Evolutionary conservation across 2,888 invertebrate species (phyloP).

Genomic region (Drosophila robusta): DNA sequence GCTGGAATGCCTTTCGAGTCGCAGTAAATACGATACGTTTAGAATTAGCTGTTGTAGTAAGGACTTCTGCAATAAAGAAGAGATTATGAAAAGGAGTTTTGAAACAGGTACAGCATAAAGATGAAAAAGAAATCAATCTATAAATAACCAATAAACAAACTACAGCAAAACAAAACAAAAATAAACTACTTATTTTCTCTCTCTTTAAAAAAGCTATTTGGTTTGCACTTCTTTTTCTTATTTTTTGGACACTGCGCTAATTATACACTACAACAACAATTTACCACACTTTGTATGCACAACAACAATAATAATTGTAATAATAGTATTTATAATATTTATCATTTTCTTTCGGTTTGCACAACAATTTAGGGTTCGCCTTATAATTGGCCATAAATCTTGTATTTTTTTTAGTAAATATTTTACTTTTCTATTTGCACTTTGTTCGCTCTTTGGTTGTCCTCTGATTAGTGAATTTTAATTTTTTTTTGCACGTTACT

Average conservation of each 20-base stretch:
- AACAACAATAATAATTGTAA: slow-evolving; percentile 26
- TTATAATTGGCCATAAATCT: slow-evolving; percentile 17
- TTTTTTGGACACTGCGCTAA: slow-evolving; percentile 33
- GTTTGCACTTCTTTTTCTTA: slow-evolving; percentile 40
- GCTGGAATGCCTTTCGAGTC: slow-evolving; percentile 85
- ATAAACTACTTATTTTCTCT: slow-evolving; percentile 35
- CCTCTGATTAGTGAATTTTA: slow-evolving; percentile 31
- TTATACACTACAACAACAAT: slow-evolving; percentile 16
- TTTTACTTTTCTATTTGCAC: slow-evolving; percentile 33
- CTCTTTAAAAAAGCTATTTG: slow-evolving; percentile 42
- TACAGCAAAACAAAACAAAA: slow-evolving; percentile 43
- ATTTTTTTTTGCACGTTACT: slow-evolving; percentile 29
- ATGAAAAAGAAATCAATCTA: slow-evolving; percentile 13
- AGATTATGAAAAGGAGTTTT: slow-evolving; percentile 84
- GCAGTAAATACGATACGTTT: slow-evolving; percentile 83
- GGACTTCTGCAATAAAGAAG: slow-evolving; percentile 85
- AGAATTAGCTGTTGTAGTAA: slow-evolving; percentile 84
- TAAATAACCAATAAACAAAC: slow-evolving; percentile 38
- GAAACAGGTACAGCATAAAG: slow-evolving; percentile 81
- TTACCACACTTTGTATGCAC: slow-evolving; percentile 45
- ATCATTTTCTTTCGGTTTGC: slow-evolving; percentile 42
- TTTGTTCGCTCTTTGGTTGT: slow-evolving; percentile 52
- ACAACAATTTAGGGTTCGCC: slow-evolving; percentile 38
- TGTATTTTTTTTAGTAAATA: slow-evolving; percentile 16
- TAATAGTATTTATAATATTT: slow-evolving; percentile 26